Percentiles rank a stretch among this genome's conserved stretches.
Conservation (phyloP, 2,113 vertebrate genomes). For the Salminus brasiliensis region DNA sequence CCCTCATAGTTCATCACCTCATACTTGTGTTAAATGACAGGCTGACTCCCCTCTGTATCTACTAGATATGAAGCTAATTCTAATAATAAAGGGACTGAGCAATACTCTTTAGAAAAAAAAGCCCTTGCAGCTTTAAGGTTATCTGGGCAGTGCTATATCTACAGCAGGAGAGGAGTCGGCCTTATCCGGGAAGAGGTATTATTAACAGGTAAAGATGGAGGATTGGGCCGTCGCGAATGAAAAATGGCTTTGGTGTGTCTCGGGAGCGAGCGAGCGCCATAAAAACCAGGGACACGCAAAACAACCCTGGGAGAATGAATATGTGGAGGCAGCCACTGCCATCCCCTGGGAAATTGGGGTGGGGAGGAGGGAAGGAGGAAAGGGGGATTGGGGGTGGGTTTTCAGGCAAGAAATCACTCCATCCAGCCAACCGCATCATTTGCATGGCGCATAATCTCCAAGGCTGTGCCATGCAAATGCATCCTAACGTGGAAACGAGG, state of each 20-base stretch:
- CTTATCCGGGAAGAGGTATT: constrained; percentile 23
- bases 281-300: constrained; percentile 41
- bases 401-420: constrained; percentile 72
- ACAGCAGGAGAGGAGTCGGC: background rate
- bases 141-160: background rate
- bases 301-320: constrained; percentile 28
- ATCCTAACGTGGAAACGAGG: constrained; percentile 75
- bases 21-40: too few relatives aligned
- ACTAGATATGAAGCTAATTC: background rate
- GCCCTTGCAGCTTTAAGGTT: background rate
- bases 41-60: background rate
- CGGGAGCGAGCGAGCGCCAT: constrained; percentile 23
- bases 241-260: constrained; percentile 46
- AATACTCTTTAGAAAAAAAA: background rate
- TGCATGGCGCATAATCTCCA: constrained; percentile 80
- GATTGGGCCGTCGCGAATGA: constrained; percentile 46
- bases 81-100: background rate
- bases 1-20: too few relatives aligned
- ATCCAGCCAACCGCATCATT: constrained; percentile 75
- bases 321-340: constrained; percentile 40
- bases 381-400: background rate
- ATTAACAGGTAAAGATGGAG: constrained; percentile 41
- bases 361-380: too few relatives aligned
- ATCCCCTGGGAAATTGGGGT: constrained; percentile 64
- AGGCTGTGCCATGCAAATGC: constrained; percentile 82